Base-by-base conservation (phyloP, 1,140 invertebrate species). In the Trialeurodes vaporariorum region DNA sequence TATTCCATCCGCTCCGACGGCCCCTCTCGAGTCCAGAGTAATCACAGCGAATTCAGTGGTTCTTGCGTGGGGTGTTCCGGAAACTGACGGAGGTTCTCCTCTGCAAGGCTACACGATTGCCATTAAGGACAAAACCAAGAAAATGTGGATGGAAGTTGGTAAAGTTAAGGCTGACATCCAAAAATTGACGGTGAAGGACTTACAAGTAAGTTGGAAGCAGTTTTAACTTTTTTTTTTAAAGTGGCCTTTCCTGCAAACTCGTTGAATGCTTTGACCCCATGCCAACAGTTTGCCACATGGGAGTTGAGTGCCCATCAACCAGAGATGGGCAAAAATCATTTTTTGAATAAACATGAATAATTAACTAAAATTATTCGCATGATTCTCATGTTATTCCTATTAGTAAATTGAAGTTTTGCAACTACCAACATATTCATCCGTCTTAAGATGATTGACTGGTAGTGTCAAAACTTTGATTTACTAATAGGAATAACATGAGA, bases 61-160 rank as follows among this genome's bases (percentile, higher is more conserved):
- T 75, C 87, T 98, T 73, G 94, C 92, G 79, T 97, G 94, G 94
- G 92, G 93, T 66, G 87, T 88, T 68, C 94, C 94, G 9, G 93
- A 96, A 80, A 89, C 85, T 72, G 94, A 98, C 79, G 95, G 95
- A 61, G 94, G 94, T 61, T 87, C 93, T 40, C 92, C 93, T 17
- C 81, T 98, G 60, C 84, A 91, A 71, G 90, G 90, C 25, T 98
- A 98, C 77, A 93, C 93, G 72, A 90, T 98, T 71, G 94, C 93
- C 13, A 91, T 98, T 65, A 85, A 91, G 72, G 96, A 99, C 76
- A 83, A 87, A 58, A 89, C 87, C 75, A 93, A 93, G 76, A 94
- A 91, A 2, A 95, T 95, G 92, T 96, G 93, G 93, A 95, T 95
- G 83, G 92, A 96, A 84, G 92, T 96, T 62, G 93, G 91, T 21